Evolutionary conservation across 1,140 invertebrate genomes (phyloP), one percentile per base, ranked within the genome.

Genomic region (Steinernema khuongi): DNA sequence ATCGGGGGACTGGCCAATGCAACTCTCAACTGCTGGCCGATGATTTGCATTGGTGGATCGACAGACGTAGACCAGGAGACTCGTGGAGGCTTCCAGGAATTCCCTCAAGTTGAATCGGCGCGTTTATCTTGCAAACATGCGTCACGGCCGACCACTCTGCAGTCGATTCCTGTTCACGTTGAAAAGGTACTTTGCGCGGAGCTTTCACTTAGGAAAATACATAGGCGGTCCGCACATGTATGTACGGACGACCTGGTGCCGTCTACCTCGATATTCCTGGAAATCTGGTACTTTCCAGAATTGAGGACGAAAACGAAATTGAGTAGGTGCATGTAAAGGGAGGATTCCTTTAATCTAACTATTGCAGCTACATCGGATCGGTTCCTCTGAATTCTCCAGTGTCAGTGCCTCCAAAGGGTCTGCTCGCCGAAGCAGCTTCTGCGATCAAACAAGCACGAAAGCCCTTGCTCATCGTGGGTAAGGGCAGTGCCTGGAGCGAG

Each of bases 1-100:
- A 89, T 93, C 67, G 92, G 92, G 68, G 95, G 94, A 26, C 92
- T 97, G 91, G 93, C 94, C 17, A 97, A 97, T 89, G 94, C 95
- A 19, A 93, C 94, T 87, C 88, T 94, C 1, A 97, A 97, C 86
- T 93, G 92, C 83, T 97, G 94, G 94, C 95, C 95, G 0, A 81
- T 97, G 36, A 81, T 97, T 66, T 92, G 96, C 0, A 90, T 97
- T 77, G 94, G 92, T 67, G 94, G 95, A 17, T 92, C 94, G 1
- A 92, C 92, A 82, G 91, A 94, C 50, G 87, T 91, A 83, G 92
- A 94, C 85, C 94, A 96, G 83, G 94, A 97, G 86, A 92, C 91
- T 4, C 91, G 94, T 80, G 94, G 94, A 60, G 94, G 93, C 4
- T 97, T 97, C 85, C 94, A 97, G 87, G 94, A 97, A 87, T 96